phyloP scores from a whole-genome alignment of 2,113 vertebrate species.

The Silurus asotus region DNA sequence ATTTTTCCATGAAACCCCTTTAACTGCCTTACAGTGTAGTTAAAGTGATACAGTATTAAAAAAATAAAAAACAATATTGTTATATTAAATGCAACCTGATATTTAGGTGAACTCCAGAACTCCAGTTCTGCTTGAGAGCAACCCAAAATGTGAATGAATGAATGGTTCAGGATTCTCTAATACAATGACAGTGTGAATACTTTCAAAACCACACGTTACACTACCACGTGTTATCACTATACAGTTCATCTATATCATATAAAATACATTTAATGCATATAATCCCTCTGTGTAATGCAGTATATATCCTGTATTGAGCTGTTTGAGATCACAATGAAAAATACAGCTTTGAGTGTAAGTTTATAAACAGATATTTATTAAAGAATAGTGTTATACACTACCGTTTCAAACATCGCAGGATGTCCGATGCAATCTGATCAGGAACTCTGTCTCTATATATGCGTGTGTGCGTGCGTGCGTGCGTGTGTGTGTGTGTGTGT shows the following conservation, averaged over 20 bases:
- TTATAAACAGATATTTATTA: background rate
- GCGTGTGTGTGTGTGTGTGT: constrained; percentile 21
- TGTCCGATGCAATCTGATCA: constrained; percentile 68
- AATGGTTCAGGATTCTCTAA: background rate
- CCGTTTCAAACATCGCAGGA: constrained; percentile 80
- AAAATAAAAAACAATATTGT: background rate
- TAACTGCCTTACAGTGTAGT: background rate
- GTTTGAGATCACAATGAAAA: background rate
- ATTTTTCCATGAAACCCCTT: background rate
- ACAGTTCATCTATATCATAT: too few species aligned
- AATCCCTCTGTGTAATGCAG: background rate
- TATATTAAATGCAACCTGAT: background rate
- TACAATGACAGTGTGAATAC: background rate
- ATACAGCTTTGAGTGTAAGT: background rate
- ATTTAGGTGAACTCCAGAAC: background rate
- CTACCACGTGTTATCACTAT: background rate
- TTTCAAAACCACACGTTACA: background rate
- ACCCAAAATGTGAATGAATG: background rate
- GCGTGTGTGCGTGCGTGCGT: constrained; percentile 26
- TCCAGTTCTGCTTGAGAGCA: background rate
- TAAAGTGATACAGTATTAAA: background rate
- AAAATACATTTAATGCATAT: too few species aligned
- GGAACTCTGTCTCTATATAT: constrained; percentile 55
- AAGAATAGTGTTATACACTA: constrained; percentile 36
- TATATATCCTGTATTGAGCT: background rate